Base-by-base conservation (phyloP, 1,140 invertebrate genomes). In the Drosophila rufa region DNA sequence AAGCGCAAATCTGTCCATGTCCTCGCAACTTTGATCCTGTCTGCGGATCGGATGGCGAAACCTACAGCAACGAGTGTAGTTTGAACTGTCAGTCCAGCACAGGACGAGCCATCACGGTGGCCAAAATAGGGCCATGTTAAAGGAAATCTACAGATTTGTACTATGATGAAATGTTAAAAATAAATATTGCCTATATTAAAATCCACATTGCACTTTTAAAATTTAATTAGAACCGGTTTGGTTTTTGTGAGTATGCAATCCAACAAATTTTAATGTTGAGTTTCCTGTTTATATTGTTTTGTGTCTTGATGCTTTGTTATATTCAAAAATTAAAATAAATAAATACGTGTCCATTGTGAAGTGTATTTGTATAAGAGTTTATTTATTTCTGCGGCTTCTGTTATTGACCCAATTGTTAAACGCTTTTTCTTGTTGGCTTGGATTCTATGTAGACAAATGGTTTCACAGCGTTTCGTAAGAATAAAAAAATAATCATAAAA, bases 41-140 rank as follows among this genome's bases (percentile, higher is more conserved):
- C 22, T 92, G 87, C 47, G 91, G 84, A 15, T 75, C 75, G 4
- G 79, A 92, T 53, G 45, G 17, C 30, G 6, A 2, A 3, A 91
- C 79, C 22, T 92, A 92, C 42, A 8, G 40, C 38, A 92, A 82
- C 71, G 12, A 22, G 17, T 92, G 91, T 48, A 48, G 71, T 11
- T 50, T 92, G 25, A 2, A 43, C 0, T 92, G 91, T 43, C 42
- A 22, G 8, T 43, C 62, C 14, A 58, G 64, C 0, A 53, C 55
- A n/a, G 85, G 84, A 22, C 68, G 61, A 30, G 56, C 4, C 9
- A 33, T 92, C 15, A 58, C n/a, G 0, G 9, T 79, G 1, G 40
- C 19, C n/a, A 76, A 53, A 36, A 0, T 40, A 0, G 91, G 80
- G 47, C 4, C 0, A 0, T 92, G 86, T 53, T 79, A 53, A 46